phyloP scores from a whole-genome alignment of 2,888 invertebrate species.

The Conchocele bisecta region DNA sequence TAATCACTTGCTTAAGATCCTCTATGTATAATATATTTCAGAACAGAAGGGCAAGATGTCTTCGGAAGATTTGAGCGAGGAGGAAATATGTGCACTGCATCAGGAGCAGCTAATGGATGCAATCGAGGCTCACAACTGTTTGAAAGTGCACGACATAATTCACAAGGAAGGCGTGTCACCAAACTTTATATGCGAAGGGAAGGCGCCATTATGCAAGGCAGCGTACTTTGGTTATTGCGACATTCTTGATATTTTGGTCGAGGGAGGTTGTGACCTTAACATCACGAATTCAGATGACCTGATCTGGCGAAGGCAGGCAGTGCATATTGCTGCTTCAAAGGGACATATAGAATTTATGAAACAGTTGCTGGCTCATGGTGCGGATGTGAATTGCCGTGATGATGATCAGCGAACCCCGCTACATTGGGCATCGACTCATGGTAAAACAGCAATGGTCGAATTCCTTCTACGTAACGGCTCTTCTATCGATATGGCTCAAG shows the following conservation, averaged over 20 bases:
- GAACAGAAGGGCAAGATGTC: no score
- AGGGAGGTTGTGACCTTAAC: conserved; percentile 67
- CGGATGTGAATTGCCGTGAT: conserved; percentile 70
- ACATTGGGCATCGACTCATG: conserved; percentile 74
- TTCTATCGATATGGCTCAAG: conserved; percentile 69
- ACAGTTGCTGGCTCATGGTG: conserved; percentile 67
- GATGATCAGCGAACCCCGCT: conserved; percentile 74
- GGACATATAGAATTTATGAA: conserved; percentile 65
- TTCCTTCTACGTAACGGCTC: conserved; percentile 69
- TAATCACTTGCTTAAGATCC: no score
- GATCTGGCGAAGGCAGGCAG: conserved; percentile 73
- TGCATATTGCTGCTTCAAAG: conserved; percentile 75
- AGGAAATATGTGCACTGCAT: no score
- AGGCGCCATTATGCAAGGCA: conserved; percentile 68
- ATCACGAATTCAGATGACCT: conserved; percentile 62
- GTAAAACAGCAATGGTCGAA: conserved; percentile 59
- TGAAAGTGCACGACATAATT: conserved; percentile 51
- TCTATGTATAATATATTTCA: no score
- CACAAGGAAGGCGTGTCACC: conserved; percentile 61
- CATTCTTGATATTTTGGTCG: conserved; percentile 68
- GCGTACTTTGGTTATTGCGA: conserved; percentile 62
- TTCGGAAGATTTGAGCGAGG: no score
- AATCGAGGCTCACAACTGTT: conserved; percentile 54
- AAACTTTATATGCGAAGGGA: conserved; percentile 61
- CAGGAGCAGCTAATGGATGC: conserved; percentile 56